Evolutionary conservation across 2,797 vertebrate species (phyloP).

Genomic region (Takifugu rubripes): DNA sequence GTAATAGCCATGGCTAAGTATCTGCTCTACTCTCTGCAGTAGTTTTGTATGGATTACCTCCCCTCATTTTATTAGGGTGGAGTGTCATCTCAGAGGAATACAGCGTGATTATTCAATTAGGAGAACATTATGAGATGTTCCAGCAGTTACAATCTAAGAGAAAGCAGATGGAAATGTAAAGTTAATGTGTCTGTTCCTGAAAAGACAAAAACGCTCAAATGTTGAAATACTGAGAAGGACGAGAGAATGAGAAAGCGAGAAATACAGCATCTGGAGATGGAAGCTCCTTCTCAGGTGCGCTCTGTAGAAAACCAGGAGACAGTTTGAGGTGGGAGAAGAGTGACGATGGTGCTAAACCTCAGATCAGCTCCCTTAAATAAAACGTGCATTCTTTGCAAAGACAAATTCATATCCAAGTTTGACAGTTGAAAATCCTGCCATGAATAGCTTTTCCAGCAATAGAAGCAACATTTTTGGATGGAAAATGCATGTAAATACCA

Average conservation of each 20-base stretch:
- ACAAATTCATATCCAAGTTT: slow-evolving; percentile 29
- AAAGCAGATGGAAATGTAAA: slow-evolving; percentile 43
- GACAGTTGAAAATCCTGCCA: slow-evolving; percentile 20
- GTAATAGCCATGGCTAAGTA: slow-evolving; percentile 70
- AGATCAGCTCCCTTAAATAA: slow-evolving; percentile 35
- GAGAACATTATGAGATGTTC: slow-evolving; percentile 52
- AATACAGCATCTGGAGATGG: slow-evolving; percentile 12
- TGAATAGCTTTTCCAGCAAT: slow-evolving; percentile 7
- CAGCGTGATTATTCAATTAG: slow-evolving; percentile 73
- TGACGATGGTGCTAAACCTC: slow-evolving; percentile 33
- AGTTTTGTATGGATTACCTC: slow-evolving; percentile 67
- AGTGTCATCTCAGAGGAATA: slow-evolving; percentile 51
- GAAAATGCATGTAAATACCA: slow-evolving; percentile 47
- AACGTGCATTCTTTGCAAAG: slow-evolving; percentile 18
- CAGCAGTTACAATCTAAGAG: slow-evolving; percentile 49
- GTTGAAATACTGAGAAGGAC: slow-evolving; percentile 8
- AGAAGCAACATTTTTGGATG: slow-evolving; percentile 8
- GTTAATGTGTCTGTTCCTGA: slow-evolving; percentile 11
- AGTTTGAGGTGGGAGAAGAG: slow-evolving; percentile 28
- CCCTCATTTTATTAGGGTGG: slow-evolving; percentile 47
- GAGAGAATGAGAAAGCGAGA: slow-evolving; percentile 9
- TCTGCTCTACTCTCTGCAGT: slow-evolving; percentile 52
- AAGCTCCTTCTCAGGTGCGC: slow-evolving; percentile 33
- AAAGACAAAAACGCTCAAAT: slow-evolving; percentile 15
- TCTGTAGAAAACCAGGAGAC: slow-evolving; percentile 20